Conservation (phyloP, 2,113 vertebrate species). For the Tauraco erythrolophus region DNA sequence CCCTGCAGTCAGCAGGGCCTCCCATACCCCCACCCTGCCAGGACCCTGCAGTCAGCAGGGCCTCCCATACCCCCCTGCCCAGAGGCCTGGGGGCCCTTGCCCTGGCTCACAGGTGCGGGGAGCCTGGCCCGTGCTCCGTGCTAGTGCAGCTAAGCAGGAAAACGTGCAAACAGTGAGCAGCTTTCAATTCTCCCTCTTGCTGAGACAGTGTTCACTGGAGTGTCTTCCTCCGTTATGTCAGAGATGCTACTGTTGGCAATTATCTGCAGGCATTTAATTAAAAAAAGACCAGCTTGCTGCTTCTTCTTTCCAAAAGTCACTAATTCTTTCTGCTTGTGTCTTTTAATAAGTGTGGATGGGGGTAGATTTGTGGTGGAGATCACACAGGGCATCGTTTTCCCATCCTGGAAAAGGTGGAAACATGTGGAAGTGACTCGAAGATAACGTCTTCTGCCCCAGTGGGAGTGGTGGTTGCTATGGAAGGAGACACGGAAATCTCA, state of each 20-base stretch:
- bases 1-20: background rate
- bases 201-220: accelerated
- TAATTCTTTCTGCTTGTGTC: background rate
- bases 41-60: no score
- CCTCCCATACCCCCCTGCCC: background rate
- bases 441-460: background rate
- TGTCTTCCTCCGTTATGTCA: background rate
- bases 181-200: background rate
- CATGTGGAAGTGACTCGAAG: background rate
- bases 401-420: background rate
- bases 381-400: accelerated
- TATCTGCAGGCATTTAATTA: background rate
- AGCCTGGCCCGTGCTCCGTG: background rate
- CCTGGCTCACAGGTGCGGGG: accelerated
- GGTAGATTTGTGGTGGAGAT: background rate
- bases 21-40: no score
- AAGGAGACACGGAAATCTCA: background rate
- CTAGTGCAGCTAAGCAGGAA: background rate
- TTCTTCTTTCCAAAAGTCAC: background rate
- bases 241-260: background rate
- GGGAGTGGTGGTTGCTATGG: background rate
- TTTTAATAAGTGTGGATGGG: background rate
- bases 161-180: accelerated
- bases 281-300: background rate
- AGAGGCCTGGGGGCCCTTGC: background rate